phyloP scores from a whole-genome alignment of 2,797 vertebrate species.

The Xyrichtys novacula region DNA sequence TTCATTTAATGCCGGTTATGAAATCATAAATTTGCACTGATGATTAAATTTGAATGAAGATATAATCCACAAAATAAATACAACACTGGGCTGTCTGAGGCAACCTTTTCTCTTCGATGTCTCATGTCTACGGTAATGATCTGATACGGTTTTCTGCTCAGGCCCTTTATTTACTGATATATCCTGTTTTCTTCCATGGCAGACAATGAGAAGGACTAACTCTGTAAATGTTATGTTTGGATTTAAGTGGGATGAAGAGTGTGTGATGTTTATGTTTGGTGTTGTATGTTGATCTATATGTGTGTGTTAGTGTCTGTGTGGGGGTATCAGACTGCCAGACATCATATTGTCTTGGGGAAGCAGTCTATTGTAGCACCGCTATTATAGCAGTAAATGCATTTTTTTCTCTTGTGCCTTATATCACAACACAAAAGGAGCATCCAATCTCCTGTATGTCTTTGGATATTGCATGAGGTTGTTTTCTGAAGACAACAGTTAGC shows the following conservation, averaged over 20 bases:
- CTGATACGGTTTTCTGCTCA: not conserved
- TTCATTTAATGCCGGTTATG: slow-evolving; percentile 2
- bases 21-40: slow-evolving; percentile 9
- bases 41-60: slow-evolving; percentile 13
- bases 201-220: not conserved
- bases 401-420: too few species aligned
- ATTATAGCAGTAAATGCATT: too few species aligned
- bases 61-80: slow-evolving; percentile 9
- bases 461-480: too few species aligned
- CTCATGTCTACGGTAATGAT: not conserved
- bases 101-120: not conserved
- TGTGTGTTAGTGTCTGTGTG: not conserved
- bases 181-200: not conserved
- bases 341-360: not conserved
- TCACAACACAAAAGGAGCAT: too few species aligned
- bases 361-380: too few species aligned
- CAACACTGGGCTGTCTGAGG: not conserved
- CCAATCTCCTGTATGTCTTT: too few species aligned
- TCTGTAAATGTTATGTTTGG: not conserved
- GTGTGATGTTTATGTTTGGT: not conserved
- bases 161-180: not conserved
- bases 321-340: not conserved
- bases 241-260: not conserved
- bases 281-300: too few species aligned
- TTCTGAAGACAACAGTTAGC: too few species aligned